phyloP scores from a whole-genome alignment of 2,113 vertebrate genomes.

The Pituophis catenifer region DNA sequence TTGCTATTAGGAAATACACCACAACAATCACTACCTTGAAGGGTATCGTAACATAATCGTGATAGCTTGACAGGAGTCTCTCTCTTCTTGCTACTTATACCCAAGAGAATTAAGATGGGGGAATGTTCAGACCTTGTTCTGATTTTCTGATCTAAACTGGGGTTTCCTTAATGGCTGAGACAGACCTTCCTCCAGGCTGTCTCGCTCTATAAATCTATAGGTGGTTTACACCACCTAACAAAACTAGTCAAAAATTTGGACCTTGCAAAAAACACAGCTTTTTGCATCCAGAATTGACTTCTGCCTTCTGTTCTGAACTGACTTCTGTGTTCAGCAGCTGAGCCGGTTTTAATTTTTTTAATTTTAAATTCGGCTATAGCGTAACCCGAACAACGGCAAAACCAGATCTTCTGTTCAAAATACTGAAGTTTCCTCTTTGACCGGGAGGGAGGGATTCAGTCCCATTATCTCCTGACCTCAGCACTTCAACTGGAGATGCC shows the following conservation, averaged over 20 bases:
- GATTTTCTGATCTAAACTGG: background rate
- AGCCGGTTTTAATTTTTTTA: background rate
- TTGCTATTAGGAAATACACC: background rate
- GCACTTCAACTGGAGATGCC: background rate
- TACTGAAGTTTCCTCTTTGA: background rate
- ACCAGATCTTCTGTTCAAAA: background rate
- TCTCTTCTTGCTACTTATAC: conserved; percentile 44
- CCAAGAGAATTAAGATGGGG: conserved; percentile 55
- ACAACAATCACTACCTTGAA: conserved; percentile 11
- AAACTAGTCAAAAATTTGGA: background rate
- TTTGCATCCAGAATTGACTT: background rate
- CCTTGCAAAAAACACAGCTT: background rate
- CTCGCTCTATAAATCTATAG: background rate
- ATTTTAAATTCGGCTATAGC: background rate
- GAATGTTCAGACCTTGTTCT: background rate
- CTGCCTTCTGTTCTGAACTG: background rate
- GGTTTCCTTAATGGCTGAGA: background rate
- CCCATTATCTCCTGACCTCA: background rate
- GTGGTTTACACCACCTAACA: background rate
- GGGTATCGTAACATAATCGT: background rate
- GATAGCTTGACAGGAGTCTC: background rate
- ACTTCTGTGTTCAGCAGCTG: background rate
- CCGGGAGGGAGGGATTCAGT: background rate
- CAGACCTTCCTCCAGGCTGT: background rate
- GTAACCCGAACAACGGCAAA: background rate